Percentiles rank a stretch among this genome's conserved stretches.
Evolutionary conservation across 2,797 vertebrate species (phyloP).

Genomic region (Eupleurogrammus muticus): DNA sequence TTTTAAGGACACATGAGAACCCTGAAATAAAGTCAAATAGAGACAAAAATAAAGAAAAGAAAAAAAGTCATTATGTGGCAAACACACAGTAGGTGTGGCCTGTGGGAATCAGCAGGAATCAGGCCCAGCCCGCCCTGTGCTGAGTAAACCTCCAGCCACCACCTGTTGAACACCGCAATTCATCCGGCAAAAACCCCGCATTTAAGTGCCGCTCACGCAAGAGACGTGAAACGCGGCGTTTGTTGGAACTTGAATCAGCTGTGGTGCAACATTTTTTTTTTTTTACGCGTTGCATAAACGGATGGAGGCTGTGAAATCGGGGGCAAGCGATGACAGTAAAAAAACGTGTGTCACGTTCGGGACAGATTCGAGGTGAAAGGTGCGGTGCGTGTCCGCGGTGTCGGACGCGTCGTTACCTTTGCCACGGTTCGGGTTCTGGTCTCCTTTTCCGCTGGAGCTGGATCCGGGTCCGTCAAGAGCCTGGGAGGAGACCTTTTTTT

Average conservation of each 20-base stretch:
- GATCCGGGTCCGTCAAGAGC: constrained; percentile 74
- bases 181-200: neutral
- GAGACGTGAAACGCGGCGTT: neutral
- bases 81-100: constrained; percentile 61
- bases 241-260: neutral
- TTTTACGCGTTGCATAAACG: constrained; percentile 37
- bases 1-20: too few relatives aligned
- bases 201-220: neutral
- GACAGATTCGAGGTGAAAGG: neutral
- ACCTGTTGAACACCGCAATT: constrained; percentile 59
- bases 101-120: constrained; percentile 40
- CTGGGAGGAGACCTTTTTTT: constrained; percentile 72
- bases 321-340: constrained; percentile 25
- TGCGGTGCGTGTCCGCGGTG: constrained; percentile 58
- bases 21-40: too few relatives aligned
- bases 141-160: constrained; percentile 30
- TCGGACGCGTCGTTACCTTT: too few relatives aligned
- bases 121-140: constrained; percentile 50
- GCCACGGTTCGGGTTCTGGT: constrained; percentile 52
- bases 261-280: constrained; percentile 1
- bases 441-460: constrained; percentile 55
- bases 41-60: too few relatives aligned
- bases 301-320: constrained; percentile 32
- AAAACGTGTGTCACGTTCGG: neutral
- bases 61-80: constrained; percentile 47